Evolutionary conservation across 1,140 invertebrate species (phyloP).

Genomic region (Neodiprion pinetum): DNA sequence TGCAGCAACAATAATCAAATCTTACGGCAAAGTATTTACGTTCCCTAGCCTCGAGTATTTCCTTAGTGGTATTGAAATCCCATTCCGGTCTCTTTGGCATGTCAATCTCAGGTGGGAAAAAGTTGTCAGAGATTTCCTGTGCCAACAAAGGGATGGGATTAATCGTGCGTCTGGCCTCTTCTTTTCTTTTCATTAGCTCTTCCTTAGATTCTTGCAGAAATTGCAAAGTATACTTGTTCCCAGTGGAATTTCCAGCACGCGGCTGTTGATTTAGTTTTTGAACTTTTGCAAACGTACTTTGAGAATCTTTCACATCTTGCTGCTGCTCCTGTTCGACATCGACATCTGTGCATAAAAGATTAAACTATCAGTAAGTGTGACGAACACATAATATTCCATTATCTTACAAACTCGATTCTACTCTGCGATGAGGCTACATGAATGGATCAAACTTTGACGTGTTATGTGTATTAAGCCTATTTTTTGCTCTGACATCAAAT

Average conservation of each 20-base stretch:
- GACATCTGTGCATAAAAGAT: slow-evolving; percentile 32
- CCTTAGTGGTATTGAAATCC: slow-evolving; percentile 75
- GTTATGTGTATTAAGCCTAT: too few relatives aligned
- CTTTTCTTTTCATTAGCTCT: slow-evolving; percentile 71
- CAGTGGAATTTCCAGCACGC: slow-evolving; percentile 45
- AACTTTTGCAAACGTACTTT: slow-evolving; percentile 26
- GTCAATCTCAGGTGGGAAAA: slow-evolving; percentile 75
- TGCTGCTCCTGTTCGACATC: slow-evolving; percentile 37
- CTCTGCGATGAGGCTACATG: too few relatives aligned
- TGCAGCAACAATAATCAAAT: neutral
- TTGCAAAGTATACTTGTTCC: slow-evolving; percentile 74
- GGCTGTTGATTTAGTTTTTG: slow-evolving; percentile 64
- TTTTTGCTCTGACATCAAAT: too few relatives aligned
- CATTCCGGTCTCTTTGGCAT: slow-evolving; percentile 86
- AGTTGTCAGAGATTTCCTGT: slow-evolving; percentile 77
- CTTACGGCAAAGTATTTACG: slow-evolving; percentile 78
- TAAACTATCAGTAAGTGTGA: slow-evolving; percentile 9
- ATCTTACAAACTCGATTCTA: too few relatives aligned
- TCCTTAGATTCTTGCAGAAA: slow-evolving; percentile 77
- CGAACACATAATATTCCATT: too few relatives aligned
- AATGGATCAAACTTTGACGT: too few relatives aligned
- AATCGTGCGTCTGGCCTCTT: slow-evolving; percentile 68
- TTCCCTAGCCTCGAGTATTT: slow-evolving; percentile 77
- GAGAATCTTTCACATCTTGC: slow-evolving; percentile 6
- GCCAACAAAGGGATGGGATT: slow-evolving; percentile 63